These are phyloP conservation scores for Neosalanx taihuensis DNA, from an alignment of 2,797 vertebrate species.

Conservation along the genomic window DNA sequence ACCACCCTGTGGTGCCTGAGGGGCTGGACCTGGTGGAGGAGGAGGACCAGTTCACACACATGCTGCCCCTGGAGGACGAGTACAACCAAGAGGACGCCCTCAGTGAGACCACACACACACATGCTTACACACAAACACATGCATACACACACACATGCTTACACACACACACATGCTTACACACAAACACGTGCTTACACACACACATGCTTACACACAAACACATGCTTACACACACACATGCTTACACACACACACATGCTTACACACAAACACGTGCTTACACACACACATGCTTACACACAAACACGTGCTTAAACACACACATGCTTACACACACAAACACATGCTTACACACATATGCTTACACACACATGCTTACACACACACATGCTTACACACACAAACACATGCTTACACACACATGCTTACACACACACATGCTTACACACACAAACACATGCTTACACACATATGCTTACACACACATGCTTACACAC, in stretches of 20 bases:
- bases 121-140: neutral
- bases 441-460: no score
- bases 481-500: no score
- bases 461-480: no score
- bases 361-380: no score
- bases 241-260: neutral
- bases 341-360: neutral
- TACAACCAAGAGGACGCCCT: constrained; percentile 91
- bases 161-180: neutral
- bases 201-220: neutral
- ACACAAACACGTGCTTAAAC: no score
- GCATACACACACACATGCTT: neutral
- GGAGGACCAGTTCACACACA: constrained; percentile 96
- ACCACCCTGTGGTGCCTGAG: constrained; percentile 88
- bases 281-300: no score
- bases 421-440: no score
- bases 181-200: neutral
- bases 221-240: neutral
- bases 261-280: no score
- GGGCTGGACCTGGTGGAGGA: constrained; percentile 95
- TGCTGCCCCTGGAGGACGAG: constrained; percentile 95
- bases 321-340: neutral
- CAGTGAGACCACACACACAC: constrained; percentile 73
- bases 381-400: no score
- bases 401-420: no score